Conservation (phyloP, 1,140 invertebrate species). For the Drosophila triauraria region DNA sequence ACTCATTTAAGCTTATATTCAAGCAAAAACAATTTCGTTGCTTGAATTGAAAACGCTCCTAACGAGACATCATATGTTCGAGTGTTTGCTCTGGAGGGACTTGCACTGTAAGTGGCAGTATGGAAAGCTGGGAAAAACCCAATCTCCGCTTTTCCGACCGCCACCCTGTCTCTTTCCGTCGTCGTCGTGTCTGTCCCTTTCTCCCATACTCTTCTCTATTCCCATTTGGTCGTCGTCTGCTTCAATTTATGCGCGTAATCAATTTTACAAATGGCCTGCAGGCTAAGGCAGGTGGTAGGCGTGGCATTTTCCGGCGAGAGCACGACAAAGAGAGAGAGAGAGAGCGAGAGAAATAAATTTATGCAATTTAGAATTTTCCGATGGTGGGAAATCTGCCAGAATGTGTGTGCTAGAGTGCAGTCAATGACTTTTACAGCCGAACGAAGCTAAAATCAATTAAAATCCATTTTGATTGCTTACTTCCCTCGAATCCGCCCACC, state of each 20-base stretch:
- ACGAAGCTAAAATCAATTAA: slow-evolving; percentile 76
- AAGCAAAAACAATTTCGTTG: neutral
- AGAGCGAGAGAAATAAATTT: slow-evolving; percentile 69
- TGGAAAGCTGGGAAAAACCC: slow-evolving; percentile 29
- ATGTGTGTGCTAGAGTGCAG: slow-evolving; percentile 40
- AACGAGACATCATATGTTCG: neutral
- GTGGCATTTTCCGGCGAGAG: slow-evolving; percentile 51
- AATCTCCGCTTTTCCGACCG: slow-evolving; percentile 22
- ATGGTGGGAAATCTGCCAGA: slow-evolving; percentile 30
- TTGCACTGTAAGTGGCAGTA: neutral
- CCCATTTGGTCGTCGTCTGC: slow-evolving; percentile 63
- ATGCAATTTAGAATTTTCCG: slow-evolving; percentile 79
- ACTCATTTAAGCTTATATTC: neutral
- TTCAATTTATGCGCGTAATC: slow-evolving; percentile 83
- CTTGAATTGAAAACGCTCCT: neutral
- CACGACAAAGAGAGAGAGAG: neutral
- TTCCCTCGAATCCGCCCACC: slow-evolving; percentile 12
- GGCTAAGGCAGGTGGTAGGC: slow-evolving; percentile 61
- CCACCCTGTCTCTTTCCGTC: neutral
- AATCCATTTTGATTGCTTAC: slow-evolving; percentile 77
- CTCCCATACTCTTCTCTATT: slow-evolving; percentile 8
- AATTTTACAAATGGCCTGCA: slow-evolving; percentile 83
- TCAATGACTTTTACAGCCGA: slow-evolving; percentile 67
- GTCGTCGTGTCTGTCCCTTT: neutral
- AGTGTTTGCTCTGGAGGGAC: neutral